These are phyloP conservation scores for Cheilosia grossa DNA, from an alignment of 2,888 invertebrate genomes.

Conservation along the genomic window DNA sequence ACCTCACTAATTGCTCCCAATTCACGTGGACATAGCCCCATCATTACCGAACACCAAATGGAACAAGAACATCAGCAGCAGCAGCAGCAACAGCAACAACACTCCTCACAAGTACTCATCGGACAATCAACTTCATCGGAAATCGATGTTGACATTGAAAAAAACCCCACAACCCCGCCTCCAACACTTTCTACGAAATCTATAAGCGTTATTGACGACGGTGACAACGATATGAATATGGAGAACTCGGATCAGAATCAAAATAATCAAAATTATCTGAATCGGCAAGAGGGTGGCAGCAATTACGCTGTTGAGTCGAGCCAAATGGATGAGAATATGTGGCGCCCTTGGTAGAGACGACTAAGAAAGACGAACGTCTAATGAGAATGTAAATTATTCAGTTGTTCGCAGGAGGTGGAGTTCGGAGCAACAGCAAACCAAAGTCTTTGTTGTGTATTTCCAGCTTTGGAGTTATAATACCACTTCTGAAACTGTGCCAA, in stretches of 20 bases:
- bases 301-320: constrained; percentile 60
- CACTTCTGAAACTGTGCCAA: constrained; percentile 67
- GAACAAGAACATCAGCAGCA: constrained; percentile 74
- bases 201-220: constrained; percentile 73
- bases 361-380: background rate
- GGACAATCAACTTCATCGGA: constrained; percentile 72
- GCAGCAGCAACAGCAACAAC: constrained; percentile 72
- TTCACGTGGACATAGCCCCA: constrained; percentile 59
- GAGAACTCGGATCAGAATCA: constrained; percentile 76
- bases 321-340: constrained; percentile 84
- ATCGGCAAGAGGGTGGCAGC: constrained; percentile 73
- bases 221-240: constrained; percentile 68
- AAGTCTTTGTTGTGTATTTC: constrained; percentile 58
- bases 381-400: constrained; percentile 49
- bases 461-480: constrained; percentile 59
- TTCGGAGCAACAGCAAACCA: constrained; percentile 28
- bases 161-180: constrained; percentile 53
- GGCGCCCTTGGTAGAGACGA: constrained; percentile 84
- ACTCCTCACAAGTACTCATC: constrained; percentile 75
- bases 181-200: constrained; percentile 76
- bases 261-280: constrained; percentile 78
- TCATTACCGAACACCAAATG: constrained; percentile 58
- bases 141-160: constrained; percentile 73
- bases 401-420: background rate
- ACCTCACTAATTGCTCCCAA: constrained; percentile 44